Conservation (phyloP, 2,888 invertebrate species). For the Cremastinae sp. region DNA sequence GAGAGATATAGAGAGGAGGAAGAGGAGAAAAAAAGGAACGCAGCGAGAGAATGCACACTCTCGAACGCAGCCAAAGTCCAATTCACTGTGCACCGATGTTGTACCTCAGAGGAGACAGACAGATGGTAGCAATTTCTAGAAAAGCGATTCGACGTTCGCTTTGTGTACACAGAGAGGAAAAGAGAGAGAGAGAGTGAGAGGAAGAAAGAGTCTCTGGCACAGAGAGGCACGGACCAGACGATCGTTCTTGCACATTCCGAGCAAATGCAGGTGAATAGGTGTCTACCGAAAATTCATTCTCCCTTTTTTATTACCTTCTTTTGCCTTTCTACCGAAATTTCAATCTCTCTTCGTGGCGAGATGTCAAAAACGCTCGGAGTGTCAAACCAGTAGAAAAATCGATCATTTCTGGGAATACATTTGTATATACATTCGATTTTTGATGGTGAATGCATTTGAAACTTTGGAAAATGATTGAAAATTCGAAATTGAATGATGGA, state of each 20-base stretch:
- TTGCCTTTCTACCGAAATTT: constrained; percentile 33
- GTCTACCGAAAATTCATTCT: constrained; percentile 13
- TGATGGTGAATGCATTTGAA: neutral
- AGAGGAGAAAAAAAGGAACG: neutral
- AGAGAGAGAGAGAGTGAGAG: neutral
- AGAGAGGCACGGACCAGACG: constrained; percentile 20
- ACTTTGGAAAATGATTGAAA: neutral
- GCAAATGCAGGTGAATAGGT: constrained; percentile 14
- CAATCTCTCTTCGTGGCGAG: constrained; percentile 17
- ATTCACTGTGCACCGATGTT: constrained; percentile 48
- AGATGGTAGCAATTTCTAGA: constrained; percentile 51
- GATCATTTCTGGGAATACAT: constrained; percentile 39
- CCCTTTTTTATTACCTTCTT: neutral
- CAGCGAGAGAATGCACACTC: constrained; percentile 18
- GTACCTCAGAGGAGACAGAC: constrained; percentile 44
- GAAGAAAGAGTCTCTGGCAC: neutral
- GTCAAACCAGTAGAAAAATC: constrained; percentile 18
- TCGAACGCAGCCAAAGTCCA: constrained; percentile 27
- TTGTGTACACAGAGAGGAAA: constrained; percentile 27
- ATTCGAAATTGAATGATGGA: too few relatives aligned
- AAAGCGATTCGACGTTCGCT: constrained; percentile 48
- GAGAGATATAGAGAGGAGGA: constrained; percentile 14
- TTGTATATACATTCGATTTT: too few relatives aligned
- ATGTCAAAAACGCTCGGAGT: constrained; percentile 34
- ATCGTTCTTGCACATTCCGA: constrained; percentile 12